Evolutionary conservation across 1,140 invertebrate species (phyloP).

Genomic region (Drosophila grimshawi): DNA sequence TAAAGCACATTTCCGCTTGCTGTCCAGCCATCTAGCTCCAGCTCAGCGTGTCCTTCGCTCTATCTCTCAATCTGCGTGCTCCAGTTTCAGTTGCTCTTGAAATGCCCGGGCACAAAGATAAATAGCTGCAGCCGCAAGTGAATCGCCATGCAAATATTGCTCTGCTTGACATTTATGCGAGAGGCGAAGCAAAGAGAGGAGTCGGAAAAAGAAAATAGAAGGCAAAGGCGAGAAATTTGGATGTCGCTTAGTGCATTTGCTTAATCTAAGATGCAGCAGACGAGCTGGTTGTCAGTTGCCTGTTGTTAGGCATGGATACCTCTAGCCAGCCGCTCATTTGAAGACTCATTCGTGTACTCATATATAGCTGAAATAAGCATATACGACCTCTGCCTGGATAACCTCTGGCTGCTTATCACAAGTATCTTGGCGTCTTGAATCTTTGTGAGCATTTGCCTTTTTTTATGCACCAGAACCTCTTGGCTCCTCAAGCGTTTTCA

Average conservation of each 20-base stretch:
- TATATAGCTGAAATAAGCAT: slow-evolving; percentile 10
- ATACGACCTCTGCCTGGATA: slow-evolving; percentile 16
- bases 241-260: slow-evolving; percentile 41
- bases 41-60: not conserved
- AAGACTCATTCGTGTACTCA: slow-evolving; percentile 43
- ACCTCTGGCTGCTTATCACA: slow-evolving; percentile 63
- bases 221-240: slow-evolving; percentile 7
- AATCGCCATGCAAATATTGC: slow-evolving; percentile 65
- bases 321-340: slow-evolving; percentile 62
- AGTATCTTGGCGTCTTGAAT: slow-evolving; percentile 41
- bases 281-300: slow-evolving; percentile 9
- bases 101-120: slow-evolving; percentile 53
- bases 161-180: slow-evolving; percentile 65
- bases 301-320: slow-evolving; percentile 21
- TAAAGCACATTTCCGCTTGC: slow-evolving; percentile 70
- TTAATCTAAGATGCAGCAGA: slow-evolving; percentile 42
- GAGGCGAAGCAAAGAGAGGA: not conserved
- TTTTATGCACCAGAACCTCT: slow-evolving; percentile 47
- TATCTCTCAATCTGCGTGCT: slow-evolving; percentile 36
- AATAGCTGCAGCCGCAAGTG: slow-evolving; percentile 61
- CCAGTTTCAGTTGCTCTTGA: slow-evolving; percentile 52
- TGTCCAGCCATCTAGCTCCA: slow-evolving; percentile 22
- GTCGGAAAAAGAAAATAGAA: not conserved
- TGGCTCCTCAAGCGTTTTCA: slow-evolving; percentile 65
- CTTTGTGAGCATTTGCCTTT: slow-evolving; percentile 56